Percentiles rank a stretch among this genome's conserved stretches.
Conservation (phyloP, 2,888 invertebrate species). For the Drosophila multiciliata region DNA sequence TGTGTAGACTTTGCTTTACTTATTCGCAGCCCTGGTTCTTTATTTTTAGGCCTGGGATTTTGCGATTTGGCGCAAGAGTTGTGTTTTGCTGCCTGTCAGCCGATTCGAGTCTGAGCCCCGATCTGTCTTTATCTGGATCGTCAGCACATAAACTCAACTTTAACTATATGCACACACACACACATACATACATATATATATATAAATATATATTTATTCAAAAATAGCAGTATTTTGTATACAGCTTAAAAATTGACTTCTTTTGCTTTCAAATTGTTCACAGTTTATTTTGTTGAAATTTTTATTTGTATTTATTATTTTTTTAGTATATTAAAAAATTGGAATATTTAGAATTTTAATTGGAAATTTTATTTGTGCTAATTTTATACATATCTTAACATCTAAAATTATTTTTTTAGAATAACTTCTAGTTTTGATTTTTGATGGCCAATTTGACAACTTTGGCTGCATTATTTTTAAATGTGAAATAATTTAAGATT, state of each 20-base stretch:
- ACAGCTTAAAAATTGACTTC: not conserved
- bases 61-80: constrained; percentile 68
- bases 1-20: constrained; percentile 62
- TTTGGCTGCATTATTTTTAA: too few relatives aligned
- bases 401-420: not conserved
- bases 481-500: too few relatives aligned
- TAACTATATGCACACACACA: constrained; percentile 4
- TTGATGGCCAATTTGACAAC: too few relatives aligned
- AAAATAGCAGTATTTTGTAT: not conserved
- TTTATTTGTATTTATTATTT: not conserved
- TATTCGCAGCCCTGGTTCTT: constrained; percentile 45
- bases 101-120: constrained; percentile 64
- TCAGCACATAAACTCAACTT: constrained; percentile 29
- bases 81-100: constrained; percentile 62
- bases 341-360: not conserved
- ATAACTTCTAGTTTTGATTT: not conserved
- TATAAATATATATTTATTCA: not conserved
- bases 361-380: not conserved
- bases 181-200: not conserved
- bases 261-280: not conserved
- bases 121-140: constrained; percentile 75
- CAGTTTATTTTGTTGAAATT: not conserved
- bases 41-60: constrained; percentile 69
- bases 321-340: too few relatives aligned
- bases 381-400: not conserved